These are phyloP conservation scores for Trachymyrmex cornetzi DNA, from an alignment of 1,140 invertebrate species.

Conservation along the genomic window DNA sequence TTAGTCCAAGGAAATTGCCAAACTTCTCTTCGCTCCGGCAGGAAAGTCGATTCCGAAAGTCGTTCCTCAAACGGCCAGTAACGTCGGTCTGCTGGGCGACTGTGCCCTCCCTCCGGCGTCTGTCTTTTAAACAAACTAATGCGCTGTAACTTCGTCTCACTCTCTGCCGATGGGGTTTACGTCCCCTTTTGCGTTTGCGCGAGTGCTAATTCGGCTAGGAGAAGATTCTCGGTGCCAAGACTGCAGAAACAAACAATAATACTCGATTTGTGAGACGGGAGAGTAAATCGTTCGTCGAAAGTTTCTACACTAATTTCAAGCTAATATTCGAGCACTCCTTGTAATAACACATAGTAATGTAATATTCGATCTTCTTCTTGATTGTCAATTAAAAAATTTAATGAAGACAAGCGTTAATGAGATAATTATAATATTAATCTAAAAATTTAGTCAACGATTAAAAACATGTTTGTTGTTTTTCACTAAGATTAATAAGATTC, in stretches of 20 bases:
- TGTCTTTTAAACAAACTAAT: slow-evolving; percentile 63
- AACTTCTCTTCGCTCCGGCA: slow-evolving; percentile 83
- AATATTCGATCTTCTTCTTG: neutral
- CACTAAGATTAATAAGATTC: neutral
- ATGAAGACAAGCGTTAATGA: neutral
- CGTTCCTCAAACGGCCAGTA: slow-evolving; percentile 81
- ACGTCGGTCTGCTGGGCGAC: slow-evolving; percentile 37
- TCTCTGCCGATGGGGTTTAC: slow-evolving; percentile 3
- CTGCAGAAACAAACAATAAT: slow-evolving; percentile 23
- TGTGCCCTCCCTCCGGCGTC: slow-evolving; percentile 8
- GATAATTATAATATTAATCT: neutral
- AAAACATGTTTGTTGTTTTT: neutral
- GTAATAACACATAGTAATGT: neutral
- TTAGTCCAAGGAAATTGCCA: slow-evolving; percentile 87
- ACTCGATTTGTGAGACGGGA: neutral
- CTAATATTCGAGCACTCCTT: neutral
- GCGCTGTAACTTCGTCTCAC: slow-evolving; percentile 31
- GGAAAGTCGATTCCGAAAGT: slow-evolving; percentile 85
- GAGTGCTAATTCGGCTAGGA: slow-evolving; percentile 6
- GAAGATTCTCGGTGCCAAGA: neutral
- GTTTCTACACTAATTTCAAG: slow-evolving; percentile 15
- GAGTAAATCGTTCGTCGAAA: neutral
- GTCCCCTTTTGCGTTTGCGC: slow-evolving; percentile 2
- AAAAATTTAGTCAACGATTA: neutral
- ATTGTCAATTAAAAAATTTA: neutral